These are phyloP conservation scores for Nannobrachium achirus DNA, from an alignment of 2,113 vertebrate species.

Conservation along the genomic window DNA sequence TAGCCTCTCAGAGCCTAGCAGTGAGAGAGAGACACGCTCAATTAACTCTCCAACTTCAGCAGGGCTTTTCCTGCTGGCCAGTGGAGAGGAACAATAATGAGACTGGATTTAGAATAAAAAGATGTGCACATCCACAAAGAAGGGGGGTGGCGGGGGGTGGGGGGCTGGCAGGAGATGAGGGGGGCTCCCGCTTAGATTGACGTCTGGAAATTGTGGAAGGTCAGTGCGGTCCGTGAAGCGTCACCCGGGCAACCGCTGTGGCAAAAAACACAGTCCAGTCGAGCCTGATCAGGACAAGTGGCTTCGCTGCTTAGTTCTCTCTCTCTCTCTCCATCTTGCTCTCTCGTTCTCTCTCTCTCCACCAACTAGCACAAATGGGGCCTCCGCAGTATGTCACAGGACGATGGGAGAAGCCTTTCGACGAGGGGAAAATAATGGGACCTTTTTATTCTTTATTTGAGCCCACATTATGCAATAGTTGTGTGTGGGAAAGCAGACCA, in stretches of 20 bases:
- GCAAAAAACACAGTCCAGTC: constrained; percentile 56
- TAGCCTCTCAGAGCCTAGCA: constrained; percentile 60
- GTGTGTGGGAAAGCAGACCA: constrained; percentile 5
- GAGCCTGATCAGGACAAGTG: constrained; percentile 62
- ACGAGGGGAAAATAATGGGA: constrained; percentile 64
- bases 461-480: background rate
- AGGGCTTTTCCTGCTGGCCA: constrained; percentile 77
- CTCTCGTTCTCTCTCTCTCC: constrained; percentile 11
- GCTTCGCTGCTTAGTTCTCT: constrained; percentile 46
- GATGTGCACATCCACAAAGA: constrained; percentile 79
- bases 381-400: constrained; percentile 54
- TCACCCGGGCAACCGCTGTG: constrained; percentile 69
- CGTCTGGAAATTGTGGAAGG: constrained; percentile 76
- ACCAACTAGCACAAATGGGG: constrained; percentile 50
- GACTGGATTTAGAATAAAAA: constrained; percentile 83
- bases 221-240: constrained; percentile 72
- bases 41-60: constrained; percentile 81
- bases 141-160: constrained; percentile 39
- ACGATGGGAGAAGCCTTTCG: constrained; percentile 32
- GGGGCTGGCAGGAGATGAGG: constrained; percentile 63
- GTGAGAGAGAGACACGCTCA: constrained; percentile 75
- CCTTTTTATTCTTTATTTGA: constrained; percentile 8
- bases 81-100: constrained; percentile 81
- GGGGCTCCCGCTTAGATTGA: constrained; percentile 78
- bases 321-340: constrained; percentile 2